Percentiles rank a stretch among this genome's conserved stretches.
Conservation (phyloP, 2,797 vertebrate genomes). For the Eospalax fontanierii region DNA sequence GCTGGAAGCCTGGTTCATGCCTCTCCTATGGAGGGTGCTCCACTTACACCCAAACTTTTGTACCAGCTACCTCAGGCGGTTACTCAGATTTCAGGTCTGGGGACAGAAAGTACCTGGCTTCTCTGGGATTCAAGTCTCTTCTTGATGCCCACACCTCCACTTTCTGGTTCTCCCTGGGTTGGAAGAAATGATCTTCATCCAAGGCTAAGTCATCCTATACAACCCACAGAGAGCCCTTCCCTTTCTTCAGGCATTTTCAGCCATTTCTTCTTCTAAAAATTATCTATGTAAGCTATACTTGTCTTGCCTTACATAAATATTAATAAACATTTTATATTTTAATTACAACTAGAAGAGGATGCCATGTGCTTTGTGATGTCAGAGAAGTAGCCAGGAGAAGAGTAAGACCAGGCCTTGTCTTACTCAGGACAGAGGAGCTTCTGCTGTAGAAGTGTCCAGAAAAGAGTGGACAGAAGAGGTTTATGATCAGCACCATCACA, state of each 20-base stretch:
- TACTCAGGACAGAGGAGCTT: background rate
- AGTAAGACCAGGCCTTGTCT: background rate
- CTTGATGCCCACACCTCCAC: background rate
- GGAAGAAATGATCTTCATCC: constrained; percentile 1
- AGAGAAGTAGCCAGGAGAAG: background rate
- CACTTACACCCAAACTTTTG: background rate
- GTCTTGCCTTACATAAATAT: background rate
- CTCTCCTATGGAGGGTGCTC: background rate
- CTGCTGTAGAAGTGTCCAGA: background rate
- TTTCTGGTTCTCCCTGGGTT: background rate
- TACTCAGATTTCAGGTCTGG: background rate
- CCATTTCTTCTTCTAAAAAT: background rate
- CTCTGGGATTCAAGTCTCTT: background rate
- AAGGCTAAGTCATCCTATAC: background rate
- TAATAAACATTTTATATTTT: background rate
- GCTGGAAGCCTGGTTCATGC: too few relatives aligned
- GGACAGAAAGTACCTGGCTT: background rate
- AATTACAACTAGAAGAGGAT: background rate
- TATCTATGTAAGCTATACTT: background rate
- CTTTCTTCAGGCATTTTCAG: background rate
- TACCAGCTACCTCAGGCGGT: background rate
- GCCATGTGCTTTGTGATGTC: background rate
- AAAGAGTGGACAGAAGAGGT: background rate
- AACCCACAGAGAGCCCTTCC: background rate
- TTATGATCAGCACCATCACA: background rate